phyloP scores from a whole-genome alignment of 2,888 invertebrate species.

The Limnephilus marmoratus region DNA sequence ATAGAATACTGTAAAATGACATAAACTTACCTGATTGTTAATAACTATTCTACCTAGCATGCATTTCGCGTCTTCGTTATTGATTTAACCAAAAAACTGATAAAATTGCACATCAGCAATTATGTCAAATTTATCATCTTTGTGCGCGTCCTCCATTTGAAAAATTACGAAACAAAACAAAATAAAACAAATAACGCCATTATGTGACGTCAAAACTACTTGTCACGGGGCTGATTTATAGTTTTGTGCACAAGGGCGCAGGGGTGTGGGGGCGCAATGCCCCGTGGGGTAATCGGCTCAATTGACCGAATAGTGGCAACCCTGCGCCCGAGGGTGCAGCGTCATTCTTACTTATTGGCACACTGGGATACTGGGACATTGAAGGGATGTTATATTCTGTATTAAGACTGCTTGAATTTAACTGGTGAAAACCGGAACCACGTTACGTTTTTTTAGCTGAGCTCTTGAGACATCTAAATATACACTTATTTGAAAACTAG shows the following conservation, averaged over 20 bases:
- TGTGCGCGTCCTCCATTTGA: not conserved
- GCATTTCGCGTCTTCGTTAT: no score
- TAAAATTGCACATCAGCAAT: no score
- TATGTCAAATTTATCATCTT: not conserved
- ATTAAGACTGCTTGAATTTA: not conserved
- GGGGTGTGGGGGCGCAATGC: not conserved
- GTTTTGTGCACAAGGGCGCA: not conserved
- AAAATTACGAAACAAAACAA: not conserved
- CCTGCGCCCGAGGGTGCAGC: constrained; percentile 5
- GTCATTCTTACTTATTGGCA: not conserved
- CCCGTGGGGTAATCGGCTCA: constrained; percentile 19
- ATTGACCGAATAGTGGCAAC: constrained; percentile 28
- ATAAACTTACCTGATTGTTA: no score
- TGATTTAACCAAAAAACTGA: no score
- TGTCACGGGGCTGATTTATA: constrained; percentile 31
- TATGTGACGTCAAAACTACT: constrained; percentile 5
- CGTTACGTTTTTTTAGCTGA: not conserved
- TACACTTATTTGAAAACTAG: no score
- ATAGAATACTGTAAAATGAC: no score
- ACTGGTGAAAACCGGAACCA: not conserved
- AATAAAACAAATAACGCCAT: constrained; percentile 4
- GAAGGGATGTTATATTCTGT: not conserved
- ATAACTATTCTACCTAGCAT: no score
- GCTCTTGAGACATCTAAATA: no score
- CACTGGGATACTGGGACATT: not conserved